Conservation (phyloP, 2,113 vertebrate species). For the Deroptyus accipitrinus region DNA sequence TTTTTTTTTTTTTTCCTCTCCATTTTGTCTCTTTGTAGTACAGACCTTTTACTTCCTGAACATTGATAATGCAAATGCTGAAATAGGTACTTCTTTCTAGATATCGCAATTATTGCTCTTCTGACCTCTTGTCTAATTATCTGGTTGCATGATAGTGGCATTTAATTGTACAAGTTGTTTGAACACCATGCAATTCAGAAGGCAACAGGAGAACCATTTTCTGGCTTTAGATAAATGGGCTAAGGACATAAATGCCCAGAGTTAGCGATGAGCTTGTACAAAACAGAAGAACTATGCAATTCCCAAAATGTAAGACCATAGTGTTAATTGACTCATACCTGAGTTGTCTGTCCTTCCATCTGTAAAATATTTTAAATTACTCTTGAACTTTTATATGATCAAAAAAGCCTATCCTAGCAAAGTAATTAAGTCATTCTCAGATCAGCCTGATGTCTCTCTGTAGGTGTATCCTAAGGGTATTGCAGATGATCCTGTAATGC, state of each 20-base stretch:
- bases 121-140: background rate
- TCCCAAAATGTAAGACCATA: background rate
- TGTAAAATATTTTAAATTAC: background rate
- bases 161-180: background rate
- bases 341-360: background rate
- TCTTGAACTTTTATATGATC: accelerated
- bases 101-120: background rate
- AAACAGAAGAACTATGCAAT: background rate
- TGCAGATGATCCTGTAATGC: background rate
- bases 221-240: background rate
- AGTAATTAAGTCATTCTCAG: background rate
- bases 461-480: background rate
- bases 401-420: accelerated
- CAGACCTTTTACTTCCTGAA: background rate
- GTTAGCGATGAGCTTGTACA: background rate
- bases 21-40: background rate
- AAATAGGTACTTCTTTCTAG: background rate
- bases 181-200: background rate
- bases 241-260: background rate
- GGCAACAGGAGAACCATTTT: too few species aligned
- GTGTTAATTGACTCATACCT: background rate
- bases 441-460: background rate
- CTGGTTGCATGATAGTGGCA: background rate
- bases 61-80: background rate
- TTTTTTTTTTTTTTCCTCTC: background rate